These are phyloP conservation scores for Cercopithecus mona DNA, from an alignment of 2,113 vertebrate genomes.

Conservation along the genomic window DNA sequence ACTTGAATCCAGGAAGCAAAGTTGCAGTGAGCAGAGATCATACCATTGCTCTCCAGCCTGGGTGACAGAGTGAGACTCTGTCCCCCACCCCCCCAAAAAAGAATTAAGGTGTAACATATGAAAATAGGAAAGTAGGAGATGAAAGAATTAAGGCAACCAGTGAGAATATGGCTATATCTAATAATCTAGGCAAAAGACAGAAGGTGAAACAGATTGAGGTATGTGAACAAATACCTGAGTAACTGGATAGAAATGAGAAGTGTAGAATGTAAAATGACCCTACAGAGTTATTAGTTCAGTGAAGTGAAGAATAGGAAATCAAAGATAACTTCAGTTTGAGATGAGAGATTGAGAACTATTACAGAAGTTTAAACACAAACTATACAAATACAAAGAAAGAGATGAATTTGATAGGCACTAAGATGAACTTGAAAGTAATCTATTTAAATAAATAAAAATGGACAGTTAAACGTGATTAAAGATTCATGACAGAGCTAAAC, in stretches of 20 bases:
- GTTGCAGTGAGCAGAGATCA: too few relatives aligned
- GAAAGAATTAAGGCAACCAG: background rate
- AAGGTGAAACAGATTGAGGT: accelerated
- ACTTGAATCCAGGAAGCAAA: too few relatives aligned
- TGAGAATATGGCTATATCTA: background rate
- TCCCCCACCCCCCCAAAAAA: background rate
- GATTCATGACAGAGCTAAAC: background rate
- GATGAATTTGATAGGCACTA: background rate
- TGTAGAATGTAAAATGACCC: background rate
- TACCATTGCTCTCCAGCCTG: too few relatives aligned
- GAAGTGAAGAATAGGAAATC: background rate
- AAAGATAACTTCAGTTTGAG: background rate
- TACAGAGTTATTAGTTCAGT: background rate
- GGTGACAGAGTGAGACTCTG: too few relatives aligned
- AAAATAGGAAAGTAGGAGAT: background rate
- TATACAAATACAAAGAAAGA: background rate
- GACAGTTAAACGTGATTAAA: background rate
- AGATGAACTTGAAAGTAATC: background rate
- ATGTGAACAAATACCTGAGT: background rate
- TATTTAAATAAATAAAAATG: background rate
- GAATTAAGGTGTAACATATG: background rate
- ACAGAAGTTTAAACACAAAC: background rate
- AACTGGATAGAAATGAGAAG: background rate
- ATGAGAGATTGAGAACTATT: background rate
- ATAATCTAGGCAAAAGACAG: background rate